A percentile compares a stretch with the other conserved stretches of the same genome.
These are phyloP conservation scores for Okamejei kenojei DNA, from an alignment of 2,797 vertebrate species.

Conservation along the genomic window DNA sequence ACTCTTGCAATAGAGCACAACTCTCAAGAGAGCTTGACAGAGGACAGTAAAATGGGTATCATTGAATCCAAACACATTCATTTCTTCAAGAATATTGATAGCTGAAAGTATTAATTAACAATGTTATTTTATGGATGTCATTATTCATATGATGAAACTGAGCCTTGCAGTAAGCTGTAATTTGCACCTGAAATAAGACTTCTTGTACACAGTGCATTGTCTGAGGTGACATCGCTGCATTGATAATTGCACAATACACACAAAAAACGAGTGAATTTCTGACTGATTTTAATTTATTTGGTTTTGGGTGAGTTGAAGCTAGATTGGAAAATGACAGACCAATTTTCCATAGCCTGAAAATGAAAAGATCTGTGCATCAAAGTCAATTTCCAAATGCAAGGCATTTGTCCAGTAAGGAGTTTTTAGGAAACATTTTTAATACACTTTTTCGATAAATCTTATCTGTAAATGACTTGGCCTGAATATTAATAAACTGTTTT, in stretches of 20 bases:
- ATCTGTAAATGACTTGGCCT: background rate
- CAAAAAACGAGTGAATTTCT: background rate
- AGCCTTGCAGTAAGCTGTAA: background rate
- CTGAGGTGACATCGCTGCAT: background rate
- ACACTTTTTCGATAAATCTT: too few relatives aligned
- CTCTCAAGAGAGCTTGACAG: background rate
- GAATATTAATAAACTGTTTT: background rate
- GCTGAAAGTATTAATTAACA: background rate
- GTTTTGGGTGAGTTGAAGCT: background rate
- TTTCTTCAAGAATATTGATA: slow-evolving; percentile 4
- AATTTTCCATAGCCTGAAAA: background rate
- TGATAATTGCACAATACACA: background rate
- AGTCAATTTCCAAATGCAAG: background rate
- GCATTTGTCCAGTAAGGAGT: background rate
- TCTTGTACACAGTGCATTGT: background rate
- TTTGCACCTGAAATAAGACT: background rate
- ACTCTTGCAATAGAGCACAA: background rate
- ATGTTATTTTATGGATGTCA: background rate
- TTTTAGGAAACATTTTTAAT: too few relatives aligned
- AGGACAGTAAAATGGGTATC: background rate
- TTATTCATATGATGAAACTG: slow-evolving; percentile 2
- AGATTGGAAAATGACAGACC: background rate
- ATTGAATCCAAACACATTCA: background rate
- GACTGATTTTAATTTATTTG: background rate
- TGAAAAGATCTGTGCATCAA: background rate